Evolutionary conservation across 2,888 invertebrate genomes (phyloP), one percentile per base, ranked within the genome.

Genomic region (Hypolimnas misippus): DNA sequence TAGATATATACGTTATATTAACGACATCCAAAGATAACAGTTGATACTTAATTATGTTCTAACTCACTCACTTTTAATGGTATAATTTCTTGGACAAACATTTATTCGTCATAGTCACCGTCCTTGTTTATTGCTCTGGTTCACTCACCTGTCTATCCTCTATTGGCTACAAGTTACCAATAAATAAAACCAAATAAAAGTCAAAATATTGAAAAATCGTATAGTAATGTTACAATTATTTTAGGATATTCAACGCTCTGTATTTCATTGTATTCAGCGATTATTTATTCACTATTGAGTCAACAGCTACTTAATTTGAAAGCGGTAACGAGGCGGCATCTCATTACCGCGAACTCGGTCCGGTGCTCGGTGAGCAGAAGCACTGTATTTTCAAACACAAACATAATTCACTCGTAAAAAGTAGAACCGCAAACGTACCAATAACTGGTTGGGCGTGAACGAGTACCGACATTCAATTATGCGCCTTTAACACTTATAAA

Each of bases 401-500:
- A 54, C 56, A 62, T 62, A 62, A 57, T 35, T 54, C 33, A 52
- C 56, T 56, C 52, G 53, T 62, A 67, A 67, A 65, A 62, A 63
- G 58, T 54, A 38, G 54, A 55, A 62, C 60, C 53, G 35, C 65
- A 63, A 55, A 35, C n/a, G n/a, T n/a, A 62, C 65, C 59, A 60
- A 65, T 63, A 65, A 58, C 60, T 63, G 65, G 64, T 62, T 58
- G 59, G 57, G 55, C 66, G 60, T 55, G 57, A 56, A 38, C 55
- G 56, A 53, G 29, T 29, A 16, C 44, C 4, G 17, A 54, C 81
- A 77, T 80, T 84, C 87, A 87, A 88, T 87, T 86, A 87, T 79
- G 81, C 81, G 78, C 80, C 77, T 82, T 86, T 82, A 86, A 81
- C 84, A 86, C 86, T 83, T 79, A 82, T 79, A 82, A 84, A 46